phyloP scores from a whole-genome alignment of 1,140 invertebrate species.

The Eumeta japonica region DNA sequence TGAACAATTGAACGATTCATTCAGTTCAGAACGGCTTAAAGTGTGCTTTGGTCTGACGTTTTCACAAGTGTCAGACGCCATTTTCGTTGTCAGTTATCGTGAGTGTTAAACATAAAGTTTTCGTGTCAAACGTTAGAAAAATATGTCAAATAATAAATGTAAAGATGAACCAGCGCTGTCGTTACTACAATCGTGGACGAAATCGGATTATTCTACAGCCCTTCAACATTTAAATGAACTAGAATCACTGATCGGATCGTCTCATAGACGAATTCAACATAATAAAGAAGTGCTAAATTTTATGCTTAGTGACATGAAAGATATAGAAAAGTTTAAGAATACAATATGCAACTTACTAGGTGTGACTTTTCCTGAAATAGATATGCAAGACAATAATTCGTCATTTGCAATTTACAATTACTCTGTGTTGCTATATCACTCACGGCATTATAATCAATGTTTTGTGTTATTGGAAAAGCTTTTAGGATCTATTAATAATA shows the following conservation, averaged over 20 bases:
- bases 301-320: slow-evolving; percentile 59
- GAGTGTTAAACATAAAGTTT: too few relatives aligned
- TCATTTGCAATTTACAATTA: slow-evolving; percentile 75
- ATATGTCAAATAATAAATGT: background rate
- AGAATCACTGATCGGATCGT: slow-evolving; percentile 28
- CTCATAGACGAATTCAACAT: too few relatives aligned
- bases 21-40: too few relatives aligned
- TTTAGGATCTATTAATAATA: slow-evolving; percentile 28
- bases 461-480: slow-evolving; percentile 68
- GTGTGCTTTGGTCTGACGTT: too few relatives aligned
- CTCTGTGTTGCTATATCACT: slow-evolving; percentile 78
- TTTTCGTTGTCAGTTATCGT: too few relatives aligned
- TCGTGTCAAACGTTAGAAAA: too few relatives aligned
- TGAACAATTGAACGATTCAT: too few relatives aligned
- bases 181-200: slow-evolving; percentile 34
- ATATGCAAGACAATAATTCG: slow-evolving; percentile 45
- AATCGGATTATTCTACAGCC: slow-evolving; percentile 34
- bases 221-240: slow-evolving; percentile 40
- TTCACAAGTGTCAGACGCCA: too few relatives aligned
- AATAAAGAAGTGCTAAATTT: slow-evolving; percentile 48
- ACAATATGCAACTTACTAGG: slow-evolving; percentile 64
- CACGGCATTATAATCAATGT: slow-evolving; percentile 74
- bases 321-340: slow-evolving; percentile 71
- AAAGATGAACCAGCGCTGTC: slow-evolving; percentile 31
- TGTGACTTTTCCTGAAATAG: slow-evolving; percentile 53